Conservation (phyloP, 2,113 vertebrate genomes). For the Poeciliopsis prolifica region DNA sequence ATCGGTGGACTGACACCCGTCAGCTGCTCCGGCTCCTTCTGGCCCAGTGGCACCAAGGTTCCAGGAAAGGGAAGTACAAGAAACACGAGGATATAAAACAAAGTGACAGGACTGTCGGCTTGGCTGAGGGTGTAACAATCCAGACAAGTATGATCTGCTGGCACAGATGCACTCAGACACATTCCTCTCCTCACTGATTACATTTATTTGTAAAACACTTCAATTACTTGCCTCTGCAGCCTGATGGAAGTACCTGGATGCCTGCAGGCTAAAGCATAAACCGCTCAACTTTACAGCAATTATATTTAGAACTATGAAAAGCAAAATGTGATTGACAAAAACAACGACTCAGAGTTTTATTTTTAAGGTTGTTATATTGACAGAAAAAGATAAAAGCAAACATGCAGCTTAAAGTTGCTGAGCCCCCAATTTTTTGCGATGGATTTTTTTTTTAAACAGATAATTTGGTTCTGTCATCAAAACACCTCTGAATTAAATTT, state of each 20-base stretch:
- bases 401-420: no score
- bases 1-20: constrained; percentile 3
- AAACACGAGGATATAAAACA: constrained; percentile 9
- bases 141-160: constrained; percentile 33
- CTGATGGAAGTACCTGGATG: background rate
- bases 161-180: constrained; percentile 17
- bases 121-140: constrained; percentile 24
- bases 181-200: constrained; percentile 13
- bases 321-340: background rate
- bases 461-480: no score
- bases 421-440: no score
- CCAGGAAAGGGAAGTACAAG: background rate
- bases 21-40: constrained; percentile 36
- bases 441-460: no score
- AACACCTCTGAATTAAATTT: no score
- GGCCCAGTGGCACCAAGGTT: constrained; percentile 7
- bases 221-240: background rate
- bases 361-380: background rate
- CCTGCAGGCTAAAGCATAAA: background rate
- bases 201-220: constrained; percentile 16
- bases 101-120: constrained; percentile 6
- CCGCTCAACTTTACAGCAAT: background rate
- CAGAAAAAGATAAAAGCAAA: no score
- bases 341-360: background rate
- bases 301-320: background rate